Evolutionary conservation across 2,797 vertebrate species (phyloP), one percentile per base, ranked within the genome.

Genomic region (Chaetophractus vellerosus): DNA sequence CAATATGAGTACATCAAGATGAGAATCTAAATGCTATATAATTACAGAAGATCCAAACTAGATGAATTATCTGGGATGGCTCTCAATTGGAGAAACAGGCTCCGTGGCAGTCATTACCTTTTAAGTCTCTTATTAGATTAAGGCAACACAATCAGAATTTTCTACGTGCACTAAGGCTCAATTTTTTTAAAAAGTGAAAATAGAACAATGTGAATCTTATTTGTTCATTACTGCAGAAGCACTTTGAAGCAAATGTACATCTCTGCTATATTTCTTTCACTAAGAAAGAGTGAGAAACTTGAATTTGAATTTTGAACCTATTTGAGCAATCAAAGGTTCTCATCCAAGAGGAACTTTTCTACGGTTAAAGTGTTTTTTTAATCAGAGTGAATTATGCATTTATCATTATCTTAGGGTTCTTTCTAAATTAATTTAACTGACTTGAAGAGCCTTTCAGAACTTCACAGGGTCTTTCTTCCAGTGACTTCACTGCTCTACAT

Each of bases 391-490:
- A 88, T 93, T 89, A 75, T 69, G 88, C 18, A 92, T 66, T 91
- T 84, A 93, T 69, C 68, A 95, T 92, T 84, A 88, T 82, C 38
- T 93, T 91, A 71, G 74, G 68, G 61, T 18, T 80, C 41, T 88
- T 71, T 95, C 84, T 95, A 96, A 95, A 93, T 90, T 94, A 86
- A 64, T 72, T 93, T 81, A 76, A 81, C 63, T 14, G 91, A 88
- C 55, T 83, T 68, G 57, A 28, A 91, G 4, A 82, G 48, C 3
- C 55, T 91, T 87, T 91, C 21, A 82, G 84, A 69, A 84, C 28
- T 75, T 90, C 21, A n/a, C 15, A 75, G 19, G 23, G 12, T 66
- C 72, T 82, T 85, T n/a, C 28, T 81, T 94, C 36, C 76, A 82
- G 57, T 75, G 33, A 72, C 23, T 72, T 95, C n/a, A 28, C 6